Evolutionary conservation across 1,140 invertebrate genomes (phyloP), one percentile per base, ranked within the genome.

Genomic region (Saccostrea glomerata): DNA sequence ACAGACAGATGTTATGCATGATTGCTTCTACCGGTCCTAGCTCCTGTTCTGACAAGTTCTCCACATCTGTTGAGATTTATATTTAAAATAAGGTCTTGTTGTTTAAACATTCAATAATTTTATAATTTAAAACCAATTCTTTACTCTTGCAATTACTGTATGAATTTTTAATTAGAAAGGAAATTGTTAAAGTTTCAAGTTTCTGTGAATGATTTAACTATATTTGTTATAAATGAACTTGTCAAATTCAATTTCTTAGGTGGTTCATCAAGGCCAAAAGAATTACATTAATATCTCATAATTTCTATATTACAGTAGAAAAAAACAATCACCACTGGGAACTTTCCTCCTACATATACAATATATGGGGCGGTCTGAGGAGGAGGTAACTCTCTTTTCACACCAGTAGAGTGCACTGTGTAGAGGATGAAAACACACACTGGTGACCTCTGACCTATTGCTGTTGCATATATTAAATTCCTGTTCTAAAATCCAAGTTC

Each of bases 321-420:
- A 9, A 47, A 47, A 11, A 56, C 54, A 63, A 25, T 83, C 83
- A 89, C 88, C 88, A 36, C 86, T 82, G 12, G 88, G 73, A 5
- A 89, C 25, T 54, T 86, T 85, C 7, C 85, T 54, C 56, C 83
- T 86, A 73, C 58, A 84, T 83, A 89, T 84, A 89, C 85, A 73
- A 60, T 25, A 89, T 6, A 56, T 23, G 20, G 82, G n/a, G 17
- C 58, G 82, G 12, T 70, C 85, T 30, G 66, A 40, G 15, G 47
- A 15, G 0, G 70, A 55, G 11, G 60, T 47, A 23, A 55, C 23
- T 36, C 55, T 73, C 58, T 88, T 84, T 60, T 91, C 91, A 90
- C 91, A 91, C 91, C 91, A 91, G 77, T 88, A 91, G 2, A 91
- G 40, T 20, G 91, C 66, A 84, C 85, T 88, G 23, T 88, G 87